A percentile compares a stretch with the other conserved stretches of the same genome.
These are phyloP conservation scores for Halocynthia roretzi DNA, from an alignment of 23 tunicate genomes.

Conservation along the genomic window DNA sequence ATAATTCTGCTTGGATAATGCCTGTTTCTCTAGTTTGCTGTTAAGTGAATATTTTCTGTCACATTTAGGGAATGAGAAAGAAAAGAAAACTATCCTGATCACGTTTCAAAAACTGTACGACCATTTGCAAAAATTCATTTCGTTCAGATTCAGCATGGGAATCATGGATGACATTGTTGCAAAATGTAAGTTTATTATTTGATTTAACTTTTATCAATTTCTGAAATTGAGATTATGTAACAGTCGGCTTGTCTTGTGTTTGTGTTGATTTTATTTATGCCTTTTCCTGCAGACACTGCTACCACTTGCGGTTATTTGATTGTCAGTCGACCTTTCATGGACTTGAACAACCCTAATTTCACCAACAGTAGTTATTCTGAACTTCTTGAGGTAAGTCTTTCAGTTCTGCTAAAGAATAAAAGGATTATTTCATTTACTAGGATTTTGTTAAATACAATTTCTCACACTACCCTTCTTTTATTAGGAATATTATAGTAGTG, in stretches of 20 bases:
- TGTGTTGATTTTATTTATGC: neutral
- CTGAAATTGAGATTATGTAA: too few species aligned
- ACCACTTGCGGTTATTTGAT: constrained; percentile 91
- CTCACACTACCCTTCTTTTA: neutral
- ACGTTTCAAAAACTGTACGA: constrained; percentile 48
- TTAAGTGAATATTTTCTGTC: too few species aligned
- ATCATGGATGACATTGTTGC: constrained; percentile 87
- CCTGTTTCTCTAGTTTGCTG: too few species aligned
- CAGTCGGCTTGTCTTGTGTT: neutral
- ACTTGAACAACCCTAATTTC: constrained; percentile 44
- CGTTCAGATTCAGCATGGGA: constrained; percentile 86
- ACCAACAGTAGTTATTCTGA: constrained; percentile 55
- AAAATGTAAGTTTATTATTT: constrained; percentile 29
- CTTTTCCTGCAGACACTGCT: constrained; percentile 36
- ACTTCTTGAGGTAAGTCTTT: constrained; percentile 43
- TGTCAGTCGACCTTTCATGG: constrained; percentile 87
- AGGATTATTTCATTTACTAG: too few species aligned
- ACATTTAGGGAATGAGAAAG: constrained; percentile 53
- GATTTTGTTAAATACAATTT: too few species aligned
- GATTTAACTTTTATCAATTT: too few species aligned
- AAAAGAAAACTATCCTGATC: constrained; percentile 40
- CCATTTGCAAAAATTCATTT: constrained; percentile 63
- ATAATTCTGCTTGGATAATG: too few species aligned
- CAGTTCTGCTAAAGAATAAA: too few species aligned
- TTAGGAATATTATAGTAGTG: constrained; percentile 79